Evolutionary conservation across 2,888 invertebrate species (phyloP), one percentile per base, ranked within the genome.

Genomic region (Acronicta alni): DNA sequence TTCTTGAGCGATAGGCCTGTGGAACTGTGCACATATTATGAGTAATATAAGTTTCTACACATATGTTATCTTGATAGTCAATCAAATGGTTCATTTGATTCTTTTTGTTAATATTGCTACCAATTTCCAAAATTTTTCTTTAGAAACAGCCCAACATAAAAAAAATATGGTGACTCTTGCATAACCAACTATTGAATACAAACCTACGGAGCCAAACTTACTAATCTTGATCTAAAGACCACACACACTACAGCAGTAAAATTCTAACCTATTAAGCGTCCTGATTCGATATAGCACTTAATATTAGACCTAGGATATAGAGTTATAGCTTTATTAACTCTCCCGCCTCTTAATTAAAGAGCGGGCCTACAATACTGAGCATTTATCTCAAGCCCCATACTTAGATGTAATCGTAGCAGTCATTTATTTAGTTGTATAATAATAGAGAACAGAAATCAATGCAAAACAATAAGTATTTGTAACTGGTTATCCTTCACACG

Each of bases 401-500:
- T 67, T 67, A 68, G 18, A 44, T 7, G 23, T 55, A 51, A 64
- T 59, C 20, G 56, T 44, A 57, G 41, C 23, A 16, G 39, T 16
- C 7, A 20, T 45, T 45, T 44, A 44, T 47, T 65, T 35, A 35
- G 32, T 44, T 49, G 57, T 43, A 54, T 66, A 72, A 60, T 66
- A 52, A 64, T 20, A 41, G 43, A 23, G 45, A 35, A 62, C 57
- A 61, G 60, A 57, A 63, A 70, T 65, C 47, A 51, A 64, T 54
- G 43, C 57, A 47, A 63, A 59, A 74, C 66, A 66, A 68, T 62
- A 52, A 55, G 55, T 55, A 56, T 39, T 43, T 38, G 46, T 26
- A 39, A 67, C 73, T 43, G 42, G 79, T 71, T 68, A 65, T 80
- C 80, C 80, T 81, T 81, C 78, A 74, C 63, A 65, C 44, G 48